Percentiles rank a stretch among this genome's conserved stretches.
phyloP scores from a whole-genome alignment of 2,888 invertebrate genomes.

The Andrena trimmerana region DNA sequence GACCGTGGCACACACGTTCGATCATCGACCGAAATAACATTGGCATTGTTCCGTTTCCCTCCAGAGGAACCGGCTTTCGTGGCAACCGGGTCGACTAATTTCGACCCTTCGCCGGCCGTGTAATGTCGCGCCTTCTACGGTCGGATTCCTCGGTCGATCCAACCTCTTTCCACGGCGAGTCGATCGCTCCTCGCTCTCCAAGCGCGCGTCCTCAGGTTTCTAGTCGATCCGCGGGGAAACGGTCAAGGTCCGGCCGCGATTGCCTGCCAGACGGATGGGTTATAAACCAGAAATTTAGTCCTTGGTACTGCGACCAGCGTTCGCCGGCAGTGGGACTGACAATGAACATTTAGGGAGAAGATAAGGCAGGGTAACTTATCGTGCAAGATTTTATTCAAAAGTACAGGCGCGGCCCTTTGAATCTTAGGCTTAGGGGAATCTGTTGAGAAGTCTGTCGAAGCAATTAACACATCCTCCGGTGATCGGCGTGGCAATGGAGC shows the following conservation, averaged over 20 bases:
- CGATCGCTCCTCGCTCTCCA: conserved; percentile 4
- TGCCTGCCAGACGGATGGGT: conserved; percentile 17
- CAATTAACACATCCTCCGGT: too few relatives aligned
- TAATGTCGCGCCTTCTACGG: conserved; percentile 50
- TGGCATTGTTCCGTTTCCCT: conserved; percentile 83
- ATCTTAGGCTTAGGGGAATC: too few relatives aligned
- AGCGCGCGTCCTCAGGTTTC: not conserved
- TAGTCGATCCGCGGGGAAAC: not conserved
- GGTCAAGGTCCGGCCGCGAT: conserved; percentile 49
- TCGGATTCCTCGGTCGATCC: conserved; percentile 29
- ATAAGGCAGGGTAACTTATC: too few relatives aligned
- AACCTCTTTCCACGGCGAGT: not conserved
- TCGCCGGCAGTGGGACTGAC: too few relatives aligned
- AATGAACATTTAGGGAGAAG: not conserved
- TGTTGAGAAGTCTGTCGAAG: too few relatives aligned
- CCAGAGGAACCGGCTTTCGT: conserved; percentile 69
- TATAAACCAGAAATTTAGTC: conserved; percentile 31
- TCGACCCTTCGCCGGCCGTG: conserved; percentile 57
- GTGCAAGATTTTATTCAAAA: not conserved
- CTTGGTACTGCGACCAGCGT: not conserved
- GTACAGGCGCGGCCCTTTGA: not conserved
- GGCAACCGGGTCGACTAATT: conserved; percentile 72
- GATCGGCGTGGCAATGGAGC: too few relatives aligned
- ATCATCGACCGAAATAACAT: conserved; percentile 83
- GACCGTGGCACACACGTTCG: conserved; percentile 80